These are phyloP conservation scores for Anthoptus insignis DNA, from an alignment of 2,888 invertebrate species.

Conservation along the genomic window DNA sequence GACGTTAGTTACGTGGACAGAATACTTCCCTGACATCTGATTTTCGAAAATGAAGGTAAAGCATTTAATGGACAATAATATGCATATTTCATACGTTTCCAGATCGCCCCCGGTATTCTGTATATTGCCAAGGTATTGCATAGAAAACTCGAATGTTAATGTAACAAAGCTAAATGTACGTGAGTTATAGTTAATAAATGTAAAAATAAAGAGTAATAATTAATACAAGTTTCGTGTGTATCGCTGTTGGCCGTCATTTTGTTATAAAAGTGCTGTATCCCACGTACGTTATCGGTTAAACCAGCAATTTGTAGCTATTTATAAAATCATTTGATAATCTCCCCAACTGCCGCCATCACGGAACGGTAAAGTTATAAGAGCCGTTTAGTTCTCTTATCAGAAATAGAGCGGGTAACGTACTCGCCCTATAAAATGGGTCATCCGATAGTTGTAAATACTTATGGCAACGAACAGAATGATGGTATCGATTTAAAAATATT, in stretches of 20 bases:
- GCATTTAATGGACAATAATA: too few relatives aligned
- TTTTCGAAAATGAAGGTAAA: too few relatives aligned
- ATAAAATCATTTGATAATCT: constrained; percentile 32
- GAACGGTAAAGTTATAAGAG: constrained; percentile 10
- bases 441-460: constrained; percentile 24
- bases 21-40: too few relatives aligned
- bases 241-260: constrained; percentile 3
- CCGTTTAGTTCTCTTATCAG: constrained; percentile 32
- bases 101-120: too few relatives aligned
- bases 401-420: constrained; percentile 39
- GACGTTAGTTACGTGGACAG: too few relatives aligned
- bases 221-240: neutral
- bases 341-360: constrained; percentile 3
- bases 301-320: constrained; percentile 30
- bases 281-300: constrained; percentile 24
- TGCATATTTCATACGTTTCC: too few relatives aligned
- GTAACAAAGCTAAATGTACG: too few relatives aligned
- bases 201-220: too few relatives aligned
- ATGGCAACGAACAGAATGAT: neutral
- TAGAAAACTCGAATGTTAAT: too few relatives aligned
- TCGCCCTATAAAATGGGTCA: constrained; percentile 42
- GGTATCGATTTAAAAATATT: too few relatives aligned
- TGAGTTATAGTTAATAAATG: too few relatives aligned
- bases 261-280: constrained; percentile 10
- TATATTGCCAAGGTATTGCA: too few relatives aligned